These are phyloP conservation scores for Camponotus floridanus DNA, from an alignment of 1,140 invertebrate genomes.

Conservation along the genomic window DNA sequence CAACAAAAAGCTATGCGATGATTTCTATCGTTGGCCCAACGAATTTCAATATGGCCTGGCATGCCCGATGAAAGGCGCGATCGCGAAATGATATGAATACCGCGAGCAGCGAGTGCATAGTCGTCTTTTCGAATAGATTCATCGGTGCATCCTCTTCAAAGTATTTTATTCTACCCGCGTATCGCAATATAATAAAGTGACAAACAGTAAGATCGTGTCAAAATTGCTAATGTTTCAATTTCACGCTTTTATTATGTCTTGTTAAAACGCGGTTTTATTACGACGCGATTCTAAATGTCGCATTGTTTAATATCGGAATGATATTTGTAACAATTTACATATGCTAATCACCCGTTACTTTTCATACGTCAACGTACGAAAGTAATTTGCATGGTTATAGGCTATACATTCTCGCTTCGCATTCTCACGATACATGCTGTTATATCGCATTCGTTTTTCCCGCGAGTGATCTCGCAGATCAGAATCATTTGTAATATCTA, in stretches of 20 bases:
- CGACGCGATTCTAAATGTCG: slow-evolving; percentile 57
- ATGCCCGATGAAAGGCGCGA: slow-evolving; percentile 72
- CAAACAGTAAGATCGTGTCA: neutral
- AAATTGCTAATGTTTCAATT: neutral
- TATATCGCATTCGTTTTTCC: slow-evolving; percentile 12
- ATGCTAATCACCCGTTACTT: slow-evolving; percentile 63
- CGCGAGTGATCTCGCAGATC: slow-evolving; percentile 26
- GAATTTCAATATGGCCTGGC: slow-evolving; percentile 81
- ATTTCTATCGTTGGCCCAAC: slow-evolving; percentile 78
- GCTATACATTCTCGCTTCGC: slow-evolving; percentile 13
- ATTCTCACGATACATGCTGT: slow-evolving; percentile 19
- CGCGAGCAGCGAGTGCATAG: slow-evolving; percentile 11
- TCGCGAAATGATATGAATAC: slow-evolving; percentile 62
- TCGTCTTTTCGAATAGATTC: slow-evolving; percentile 62
- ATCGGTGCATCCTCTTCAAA: slow-evolving; percentile 45
- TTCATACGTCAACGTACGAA: slow-evolving; percentile 29
- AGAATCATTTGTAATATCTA: slow-evolving; percentile 42
- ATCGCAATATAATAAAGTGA: slow-evolving; percentile 40
- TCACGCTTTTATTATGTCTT: neutral
- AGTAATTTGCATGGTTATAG: slow-evolving; percentile 66
- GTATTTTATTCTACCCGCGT: slow-evolving; percentile 25
- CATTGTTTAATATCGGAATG: slow-evolving; percentile 12
- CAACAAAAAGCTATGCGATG: slow-evolving; percentile 78
- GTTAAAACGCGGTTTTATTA: slow-evolving; percentile 10
- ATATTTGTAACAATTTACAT: slow-evolving; percentile 47